These are phyloP conservation scores for Leptopilina myrica DNA, from an alignment of 2,888 invertebrate genomes.

Conservation along the genomic window DNA sequence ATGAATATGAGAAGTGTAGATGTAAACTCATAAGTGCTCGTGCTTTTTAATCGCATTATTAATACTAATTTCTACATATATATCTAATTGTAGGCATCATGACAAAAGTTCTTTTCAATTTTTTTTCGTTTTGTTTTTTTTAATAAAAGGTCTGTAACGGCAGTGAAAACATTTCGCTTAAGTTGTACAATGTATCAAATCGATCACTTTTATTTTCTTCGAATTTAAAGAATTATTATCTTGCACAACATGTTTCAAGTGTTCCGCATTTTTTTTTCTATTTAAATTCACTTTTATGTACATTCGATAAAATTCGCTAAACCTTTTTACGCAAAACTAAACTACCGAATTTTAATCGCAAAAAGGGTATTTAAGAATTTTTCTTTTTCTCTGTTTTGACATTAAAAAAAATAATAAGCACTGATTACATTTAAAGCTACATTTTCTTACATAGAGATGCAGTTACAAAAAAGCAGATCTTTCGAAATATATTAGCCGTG, in stretches of 20 bases:
- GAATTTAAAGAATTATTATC: slow-evolving; percentile 48
- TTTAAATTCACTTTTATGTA: slow-evolving; percentile 15
- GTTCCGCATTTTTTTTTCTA: slow-evolving; percentile 20
- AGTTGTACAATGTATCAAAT: slow-evolving; percentile 32
- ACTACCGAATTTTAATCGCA: slow-evolving; percentile 54
- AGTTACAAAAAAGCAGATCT: slow-evolving; percentile 6
- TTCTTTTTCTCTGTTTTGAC: background rate
- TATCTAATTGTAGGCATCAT: slow-evolving; percentile 39
- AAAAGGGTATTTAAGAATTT: slow-evolving; percentile 43
- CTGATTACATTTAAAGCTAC: slow-evolving; percentile 48
- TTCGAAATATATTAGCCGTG: background rate
- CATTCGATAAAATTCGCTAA: slow-evolving; percentile 26
- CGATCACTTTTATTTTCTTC: slow-evolving; percentile 26
- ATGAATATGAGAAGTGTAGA: slow-evolving; percentile 66
- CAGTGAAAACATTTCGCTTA: slow-evolving; percentile 35
- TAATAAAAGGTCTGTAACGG: slow-evolving; percentile 38
- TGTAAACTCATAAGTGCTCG: slow-evolving; percentile 58
- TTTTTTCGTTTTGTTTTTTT: slow-evolving; percentile 50
- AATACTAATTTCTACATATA: slow-evolving; percentile 17
- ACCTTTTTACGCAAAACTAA: slow-evolving; percentile 47
- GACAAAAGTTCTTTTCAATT: slow-evolving; percentile 25
- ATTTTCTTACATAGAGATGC: slow-evolving; percentile 28
- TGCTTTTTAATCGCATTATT: slow-evolving; percentile 55
- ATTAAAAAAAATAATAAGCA: slow-evolving; percentile 36
- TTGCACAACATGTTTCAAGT: slow-evolving; percentile 39